Conservation (phyloP, 2,888 invertebrate species). For the Anaspis maculata region DNA sequence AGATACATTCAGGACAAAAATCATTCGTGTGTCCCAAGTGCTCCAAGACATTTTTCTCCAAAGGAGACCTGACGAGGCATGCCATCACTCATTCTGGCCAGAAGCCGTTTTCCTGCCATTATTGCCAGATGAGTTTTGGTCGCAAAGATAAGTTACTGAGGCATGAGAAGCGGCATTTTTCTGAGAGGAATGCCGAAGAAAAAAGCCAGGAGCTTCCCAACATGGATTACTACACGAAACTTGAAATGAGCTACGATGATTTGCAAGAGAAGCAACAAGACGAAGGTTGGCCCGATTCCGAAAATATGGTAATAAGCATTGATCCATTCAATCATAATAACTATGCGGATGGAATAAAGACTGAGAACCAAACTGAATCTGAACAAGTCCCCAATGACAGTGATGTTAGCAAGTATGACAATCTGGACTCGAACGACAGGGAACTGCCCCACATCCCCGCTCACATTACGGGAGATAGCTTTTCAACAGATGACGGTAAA, state of each 20-base stretch:
- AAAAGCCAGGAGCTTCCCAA: slow-evolving; percentile 32
- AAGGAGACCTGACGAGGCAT: slow-evolving; percentile 59
- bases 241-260: slow-evolving; percentile 2
- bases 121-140: slow-evolving; percentile 59
- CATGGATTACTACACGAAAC: slow-evolving; percentile 23
- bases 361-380: slow-evolving; percentile 19
- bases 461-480: slow-evolving; percentile 33
- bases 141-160: slow-evolving; percentile 60
- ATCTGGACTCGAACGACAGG: slow-evolving; percentile 12
- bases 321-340: slow-evolving; percentile 47
- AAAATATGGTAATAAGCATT: slow-evolving; percentile 52
- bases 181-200: slow-evolving; percentile 33
- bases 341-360: slow-evolving; percentile 1
- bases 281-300: slow-evolving; percentile 29
- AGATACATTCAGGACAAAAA: slow-evolving; percentile 63
- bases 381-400: slow-evolving; percentile 18
- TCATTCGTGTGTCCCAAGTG: slow-evolving; percentile 66
- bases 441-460: slow-evolving; percentile 29
- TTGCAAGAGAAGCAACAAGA: slow-evolving; percentile 6
- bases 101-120: slow-evolving; percentile 57
- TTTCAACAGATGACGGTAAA: slow-evolving; percentile 16
- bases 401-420: slow-evolving; percentile 11
- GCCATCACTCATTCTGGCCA: slow-evolving; percentile 58
- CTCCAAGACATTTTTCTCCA: slow-evolving; percentile 63
- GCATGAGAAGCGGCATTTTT: slow-evolving; percentile 57